Base-by-base conservation (phyloP, 2,797 vertebrate genomes). In the Artibeus lituratus region DNA sequence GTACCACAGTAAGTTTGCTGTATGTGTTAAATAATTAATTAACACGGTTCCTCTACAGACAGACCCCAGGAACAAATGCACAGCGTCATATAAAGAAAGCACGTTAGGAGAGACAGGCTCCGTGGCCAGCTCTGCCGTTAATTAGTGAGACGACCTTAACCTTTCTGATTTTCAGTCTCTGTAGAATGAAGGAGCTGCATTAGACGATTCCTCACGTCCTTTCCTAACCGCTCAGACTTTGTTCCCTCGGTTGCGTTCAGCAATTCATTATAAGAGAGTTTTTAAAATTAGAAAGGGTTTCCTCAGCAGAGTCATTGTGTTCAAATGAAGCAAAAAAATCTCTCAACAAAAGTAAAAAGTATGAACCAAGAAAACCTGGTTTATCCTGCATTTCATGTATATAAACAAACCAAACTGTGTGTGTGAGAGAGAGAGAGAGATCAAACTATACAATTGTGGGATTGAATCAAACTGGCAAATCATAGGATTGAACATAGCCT, bases 311-410 rank as follows among this genome's bases (percentile, higher is more conserved):
- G 3, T 65, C 51, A 65, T 1, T 74, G 42, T 77, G 94, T 85
- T 85, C 32, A 57, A 78, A 42, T 14, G 53, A 70, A 78, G 62
- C 12, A 42, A 86, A n/a, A n/a, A 90, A 76, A 95, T n/a, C n/a
- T 92, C 42, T 84, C 32, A 90, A 14, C 49, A 5, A n/a, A n/a
- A 65, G 29, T 32, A 32, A 32, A 65, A 32, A 32, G 29, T n/a
- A 65, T 65, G 59, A n/a, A n/a, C 12, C 19, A 80, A 47, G 37
- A 83, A 95, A 70, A 80, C 12, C 47, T 82, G 32, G 3, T 77
- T 93, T 80, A n/a, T 44, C 10, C 74, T 96, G 72, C 85, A 74
- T 70, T 51, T 92, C 87, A 90, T 42, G 8, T 78, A 76, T 94
- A 62, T 72, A 80, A 94, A 44, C 15, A 62, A 72, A 74, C 44